Evolutionary conservation across 1,140 invertebrate species (phyloP).

Genomic region (Pseudomyrmex pallidus): DNA sequence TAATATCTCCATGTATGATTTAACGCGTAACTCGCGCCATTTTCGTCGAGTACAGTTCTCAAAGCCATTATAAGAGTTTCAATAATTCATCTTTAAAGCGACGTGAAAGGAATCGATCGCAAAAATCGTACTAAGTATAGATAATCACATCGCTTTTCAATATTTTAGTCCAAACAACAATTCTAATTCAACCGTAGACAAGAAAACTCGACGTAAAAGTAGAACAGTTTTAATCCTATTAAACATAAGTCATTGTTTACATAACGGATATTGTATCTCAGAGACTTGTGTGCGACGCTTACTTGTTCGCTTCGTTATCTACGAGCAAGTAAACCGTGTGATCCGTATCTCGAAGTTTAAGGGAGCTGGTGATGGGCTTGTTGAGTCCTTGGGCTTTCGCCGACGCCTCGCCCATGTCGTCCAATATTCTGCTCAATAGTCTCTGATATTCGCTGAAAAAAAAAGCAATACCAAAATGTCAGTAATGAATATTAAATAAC

Average conservation of each 20-base stretch:
- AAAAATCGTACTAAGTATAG: too few relatives aligned
- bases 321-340: conserved; percentile 89
- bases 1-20: conserved; percentile 7
- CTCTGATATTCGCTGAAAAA: conserved; percentile 87
- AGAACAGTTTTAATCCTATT: too few relatives aligned
- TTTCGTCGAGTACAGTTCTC: not conserved
- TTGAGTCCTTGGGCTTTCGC: conserved; percentile 90
- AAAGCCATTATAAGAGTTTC: too few relatives aligned
- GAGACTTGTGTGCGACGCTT: conserved; percentile 73
- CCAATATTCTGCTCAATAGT: conserved; percentile 88
- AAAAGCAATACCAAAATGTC: not conserved
- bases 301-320: conserved; percentile 87
- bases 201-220: too few relatives aligned
- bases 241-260: not conserved
- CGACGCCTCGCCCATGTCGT: conserved; percentile 90
- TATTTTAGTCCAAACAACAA: not conserved
- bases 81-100: not conserved
- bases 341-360: conserved; percentile 89
- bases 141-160: not conserved
- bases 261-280: not conserved
- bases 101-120: not conserved
- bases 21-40: conserved; percentile 15
- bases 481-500: not conserved
- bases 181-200: too few relatives aligned
- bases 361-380: conserved; percentile 89